phyloP scores from a whole-genome alignment of 2,888 invertebrate species.

The Cantharis flavilabris region DNA sequence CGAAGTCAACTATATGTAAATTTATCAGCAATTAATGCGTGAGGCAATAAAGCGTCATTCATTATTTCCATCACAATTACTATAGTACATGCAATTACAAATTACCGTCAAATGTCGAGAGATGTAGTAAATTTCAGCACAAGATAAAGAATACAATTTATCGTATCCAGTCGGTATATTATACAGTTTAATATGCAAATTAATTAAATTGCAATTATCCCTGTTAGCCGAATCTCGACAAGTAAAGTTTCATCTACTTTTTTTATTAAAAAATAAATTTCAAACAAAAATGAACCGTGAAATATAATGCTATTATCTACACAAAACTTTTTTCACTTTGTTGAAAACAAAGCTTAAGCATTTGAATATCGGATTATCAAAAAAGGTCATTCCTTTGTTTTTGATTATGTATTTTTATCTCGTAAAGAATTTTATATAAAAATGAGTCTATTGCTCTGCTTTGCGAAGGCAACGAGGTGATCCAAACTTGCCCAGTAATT shows the following conservation, averaged over 20 bases:
- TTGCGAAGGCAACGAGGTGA: neutral
- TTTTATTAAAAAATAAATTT: neutral
- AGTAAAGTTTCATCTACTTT: neutral
- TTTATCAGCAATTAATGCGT: neutral
- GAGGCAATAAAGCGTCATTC: neutral
- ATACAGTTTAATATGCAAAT: neutral
- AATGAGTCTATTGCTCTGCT: neutral
- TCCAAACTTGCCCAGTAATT: neutral
- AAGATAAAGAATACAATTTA: neutral
- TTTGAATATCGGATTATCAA: neutral
- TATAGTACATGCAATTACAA: neutral
- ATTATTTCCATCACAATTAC: neutral
- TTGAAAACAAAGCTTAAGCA: neutral
- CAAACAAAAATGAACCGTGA: neutral
- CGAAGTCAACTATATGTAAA: neutral
- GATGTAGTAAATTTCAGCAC: neutral
- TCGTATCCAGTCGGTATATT: neutral
- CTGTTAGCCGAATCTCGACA: neutral
- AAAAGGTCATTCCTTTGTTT: neutral
- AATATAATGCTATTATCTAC: neutral
- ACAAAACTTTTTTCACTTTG: neutral
- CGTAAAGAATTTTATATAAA: neutral
- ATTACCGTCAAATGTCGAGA: neutral
- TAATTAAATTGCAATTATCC: neutral
- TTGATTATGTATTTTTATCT: neutral